phyloP scores from a whole-genome alignment of 2,888 invertebrate species.

The Acanthoscelides obtectus region DNA sequence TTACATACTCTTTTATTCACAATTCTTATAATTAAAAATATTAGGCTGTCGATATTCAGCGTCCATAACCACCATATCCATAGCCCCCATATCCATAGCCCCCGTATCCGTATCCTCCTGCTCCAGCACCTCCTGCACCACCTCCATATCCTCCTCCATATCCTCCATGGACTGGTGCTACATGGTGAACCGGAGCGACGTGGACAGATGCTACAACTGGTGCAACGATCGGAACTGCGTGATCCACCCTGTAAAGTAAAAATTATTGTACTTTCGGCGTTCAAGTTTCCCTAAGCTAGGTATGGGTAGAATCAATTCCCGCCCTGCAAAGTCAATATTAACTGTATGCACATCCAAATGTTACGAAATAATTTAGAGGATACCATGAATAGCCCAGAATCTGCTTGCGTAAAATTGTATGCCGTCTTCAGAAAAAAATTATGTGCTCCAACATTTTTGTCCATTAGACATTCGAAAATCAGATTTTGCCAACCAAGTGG shows the following conservation, averaged over 20 bases:
- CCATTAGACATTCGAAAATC: too few relatives aligned
- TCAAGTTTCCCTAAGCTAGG: too few relatives aligned
- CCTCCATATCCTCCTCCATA: background rate
- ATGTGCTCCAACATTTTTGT: too few relatives aligned
- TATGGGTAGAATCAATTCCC: too few relatives aligned
- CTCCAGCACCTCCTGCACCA: background rate
- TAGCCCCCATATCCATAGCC: background rate
- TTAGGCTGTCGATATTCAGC: background rate
- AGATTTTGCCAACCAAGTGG: too few relatives aligned
- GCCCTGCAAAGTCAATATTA: too few relatives aligned
- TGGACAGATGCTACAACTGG: background rate
- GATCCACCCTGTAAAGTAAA: background rate
- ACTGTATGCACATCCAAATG: too few relatives aligned
- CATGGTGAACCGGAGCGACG: background rate
- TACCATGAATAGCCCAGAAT: too few relatives aligned
- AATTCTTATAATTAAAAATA: background rate
- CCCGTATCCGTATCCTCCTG: background rate
- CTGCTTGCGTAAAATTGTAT: too few relatives aligned
- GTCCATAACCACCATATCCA: constrained; percentile 2
- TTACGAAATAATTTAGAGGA: too few relatives aligned
- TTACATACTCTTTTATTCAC: background rate
- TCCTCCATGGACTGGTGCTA: background rate
- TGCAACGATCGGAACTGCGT: background rate
- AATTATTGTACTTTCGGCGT: background rate
- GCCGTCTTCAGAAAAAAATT: too few relatives aligned